phyloP scores from a whole-genome alignment of 2,888 invertebrate species.

The Drosophila bunnanda region DNA sequence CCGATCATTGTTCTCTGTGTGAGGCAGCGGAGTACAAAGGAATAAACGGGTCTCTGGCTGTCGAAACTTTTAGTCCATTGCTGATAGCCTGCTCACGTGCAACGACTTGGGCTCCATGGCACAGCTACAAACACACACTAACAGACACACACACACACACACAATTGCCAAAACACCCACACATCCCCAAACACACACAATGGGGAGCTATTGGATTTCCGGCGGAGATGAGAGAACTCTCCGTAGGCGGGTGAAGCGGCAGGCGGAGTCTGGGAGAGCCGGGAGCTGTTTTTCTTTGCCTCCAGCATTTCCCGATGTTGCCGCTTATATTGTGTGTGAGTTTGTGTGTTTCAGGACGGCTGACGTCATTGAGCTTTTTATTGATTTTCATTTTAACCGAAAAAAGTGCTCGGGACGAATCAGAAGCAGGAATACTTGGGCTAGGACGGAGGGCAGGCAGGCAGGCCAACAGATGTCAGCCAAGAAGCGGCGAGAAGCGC shows the following conservation, averaged over 20 bases:
- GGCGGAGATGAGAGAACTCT: constrained; percentile 34
- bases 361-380: constrained; percentile 84
- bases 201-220: constrained; percentile 42
- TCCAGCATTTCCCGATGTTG: constrained; percentile 46
- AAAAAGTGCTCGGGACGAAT: constrained; percentile 47
- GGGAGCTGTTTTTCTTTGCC: constrained; percentile 36
- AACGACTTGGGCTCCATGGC: constrained; percentile 51
- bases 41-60: constrained; percentile 28
- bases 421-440: constrained; percentile 33
- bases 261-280: constrained; percentile 30
- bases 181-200: constrained; percentile 14
- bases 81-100: constrained; percentile 65
- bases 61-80: constrained; percentile 38
- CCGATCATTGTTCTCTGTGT: not conserved
- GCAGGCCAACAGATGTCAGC: constrained; percentile 61
- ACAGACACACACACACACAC: not conserved
- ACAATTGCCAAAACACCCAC: not conserved
- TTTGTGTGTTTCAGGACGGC: constrained; percentile 56
- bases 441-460: constrained; percentile 45
- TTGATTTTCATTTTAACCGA: constrained; percentile 77
- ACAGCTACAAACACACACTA: not conserved
- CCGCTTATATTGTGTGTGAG: constrained; percentile 20
- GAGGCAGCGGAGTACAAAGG: not conserved
- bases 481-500: constrained; percentile 23
- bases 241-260: constrained; percentile 8